Evolutionary conservation across 2,888 invertebrate genomes (phyloP).

Genomic region (Orthonevra nobilis): DNA sequence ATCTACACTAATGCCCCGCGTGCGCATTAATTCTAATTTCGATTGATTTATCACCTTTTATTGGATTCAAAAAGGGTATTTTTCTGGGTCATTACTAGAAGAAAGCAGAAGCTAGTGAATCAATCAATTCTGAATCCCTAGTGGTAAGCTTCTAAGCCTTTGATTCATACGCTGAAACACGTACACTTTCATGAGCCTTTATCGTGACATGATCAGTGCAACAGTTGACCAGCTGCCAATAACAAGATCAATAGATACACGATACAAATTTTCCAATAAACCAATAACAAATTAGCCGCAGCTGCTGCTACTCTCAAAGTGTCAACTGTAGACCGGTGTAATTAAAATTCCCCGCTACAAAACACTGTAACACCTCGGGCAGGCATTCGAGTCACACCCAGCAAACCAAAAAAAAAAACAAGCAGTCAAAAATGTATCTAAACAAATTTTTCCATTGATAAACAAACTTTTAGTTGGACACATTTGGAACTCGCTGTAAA

Average conservation of each 20-base stretch:
- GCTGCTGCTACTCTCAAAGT: conserved; percentile 11
- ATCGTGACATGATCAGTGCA: conserved; percentile 24
- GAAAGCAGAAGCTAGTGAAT: not conserved
- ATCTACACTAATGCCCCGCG: conserved; percentile 51
- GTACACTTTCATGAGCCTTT: not conserved
- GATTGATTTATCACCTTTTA: conserved; percentile 56
- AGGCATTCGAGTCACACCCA: conserved; percentile 33
- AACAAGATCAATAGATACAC: conserved; percentile 20
- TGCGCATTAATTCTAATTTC: conserved; percentile 39
- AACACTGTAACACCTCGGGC: conserved; percentile 17
- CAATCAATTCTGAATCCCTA: conserved; percentile 9
- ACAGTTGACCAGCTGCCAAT: conserved; percentile 37
- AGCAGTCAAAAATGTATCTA: too few species aligned
- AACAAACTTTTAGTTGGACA: too few species aligned
- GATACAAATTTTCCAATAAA: too few species aligned
- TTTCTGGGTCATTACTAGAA: not conserved
- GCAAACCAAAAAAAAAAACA: too few species aligned
- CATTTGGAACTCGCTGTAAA: not conserved
- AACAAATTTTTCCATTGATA: too few species aligned
- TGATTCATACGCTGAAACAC: conserved; percentile 1
- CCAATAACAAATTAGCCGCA: conserved; percentile 9
- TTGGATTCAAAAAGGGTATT: conserved; percentile 4
- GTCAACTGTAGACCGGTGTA: conserved; percentile 37
- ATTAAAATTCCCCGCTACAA: conserved; percentile 17
- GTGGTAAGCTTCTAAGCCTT: conserved; percentile 12